phyloP scores from a whole-genome alignment of 1,140 invertebrate genomes.

The Solenopsis invicta region DNA sequence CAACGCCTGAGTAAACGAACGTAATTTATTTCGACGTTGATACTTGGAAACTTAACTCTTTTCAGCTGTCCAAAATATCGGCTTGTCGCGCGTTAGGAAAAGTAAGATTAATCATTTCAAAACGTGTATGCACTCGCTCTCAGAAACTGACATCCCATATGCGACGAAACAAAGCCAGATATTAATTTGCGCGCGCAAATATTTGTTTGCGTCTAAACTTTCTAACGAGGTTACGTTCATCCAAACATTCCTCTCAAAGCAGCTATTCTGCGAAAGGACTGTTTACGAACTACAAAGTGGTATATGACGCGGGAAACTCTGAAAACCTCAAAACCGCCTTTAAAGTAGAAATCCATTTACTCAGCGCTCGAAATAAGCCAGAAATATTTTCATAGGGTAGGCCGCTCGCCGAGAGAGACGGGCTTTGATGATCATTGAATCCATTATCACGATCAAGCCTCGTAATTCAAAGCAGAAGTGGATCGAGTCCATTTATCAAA shows the following conservation, averaged over 20 bases:
- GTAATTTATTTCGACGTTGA: not conserved
- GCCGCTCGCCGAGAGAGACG: not conserved
- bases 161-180: slow-evolving; percentile 54
- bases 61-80: not conserved
- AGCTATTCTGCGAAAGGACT: slow-evolving; percentile 5
- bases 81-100: not conserved
- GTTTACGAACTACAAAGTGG: slow-evolving; percentile 49
- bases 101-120: slow-evolving; percentile 47
- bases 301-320: slow-evolving; percentile 21
- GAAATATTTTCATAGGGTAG: not conserved
- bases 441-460: slow-evolving; percentile 7
- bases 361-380: not conserved
- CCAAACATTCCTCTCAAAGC: slow-evolving; percentile 58
- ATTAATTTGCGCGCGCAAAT: slow-evolving; percentile 58
- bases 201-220: slow-evolving; percentile 53
- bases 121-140: not conserved
- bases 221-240: slow-evolving; percentile 52
- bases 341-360: slow-evolving; percentile 33
- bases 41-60: not conserved
- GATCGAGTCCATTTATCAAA: slow-evolving; percentile 27
- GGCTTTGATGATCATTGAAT: slow-evolving; percentile 22
- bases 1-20: not conserved
- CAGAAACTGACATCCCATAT: not conserved
- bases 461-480: not conserved
- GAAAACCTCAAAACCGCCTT: slow-evolving; percentile 18